Evolutionary conservation across 2,797 vertebrate species (phyloP), one percentile per base, ranked within the genome.

Genomic region (Sciaenops ocellatus): DNA sequence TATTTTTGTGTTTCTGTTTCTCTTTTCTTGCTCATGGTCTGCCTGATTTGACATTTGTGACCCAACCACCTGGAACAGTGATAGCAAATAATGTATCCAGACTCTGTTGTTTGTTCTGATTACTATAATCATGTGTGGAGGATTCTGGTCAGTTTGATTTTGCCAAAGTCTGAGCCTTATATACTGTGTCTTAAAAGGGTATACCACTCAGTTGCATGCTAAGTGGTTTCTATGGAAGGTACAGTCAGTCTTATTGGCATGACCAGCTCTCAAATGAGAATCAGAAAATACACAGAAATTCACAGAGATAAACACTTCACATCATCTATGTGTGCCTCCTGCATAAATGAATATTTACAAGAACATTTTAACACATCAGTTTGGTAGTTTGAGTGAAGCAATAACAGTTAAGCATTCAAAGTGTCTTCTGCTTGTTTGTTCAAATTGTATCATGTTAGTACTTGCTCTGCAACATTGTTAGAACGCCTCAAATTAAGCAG

Each of bases 141-240:
- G 56, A 66, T 44, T 79, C 16, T 81, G 50, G 42, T 76, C 26
- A n/a, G 55, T 71, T 80, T 65, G 30, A 73, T 50, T 80, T 83
- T 59, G 72, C 66, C 79, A 79, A 87, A 87, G 77, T 76, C 61
- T 78, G 62, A 80, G 68, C 73, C 84, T 84, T 85, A 60, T 67
- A 79, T 57, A 85, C 64, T 83, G 64, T 79, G 68, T 78, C 41
- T 68, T 82, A 73, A 73, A 87, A 66, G 52, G 30, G 30, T 11
- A 70, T 79, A 73, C 75, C 77, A 77, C 85, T 80, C 62, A 74
- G 47, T 78, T 76, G 59, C 54, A 42, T 54, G 22, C 42, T 59
- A 28, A 42, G 10, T 57, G 47, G 12, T 50, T 38, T 26, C 20
- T 55, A 3, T 47, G 44, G 50, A 56, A 38, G 15, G 30, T 61